Conservation (phyloP, 2,888 invertebrate genomes). For the Callyntrura sp. region DNA sequence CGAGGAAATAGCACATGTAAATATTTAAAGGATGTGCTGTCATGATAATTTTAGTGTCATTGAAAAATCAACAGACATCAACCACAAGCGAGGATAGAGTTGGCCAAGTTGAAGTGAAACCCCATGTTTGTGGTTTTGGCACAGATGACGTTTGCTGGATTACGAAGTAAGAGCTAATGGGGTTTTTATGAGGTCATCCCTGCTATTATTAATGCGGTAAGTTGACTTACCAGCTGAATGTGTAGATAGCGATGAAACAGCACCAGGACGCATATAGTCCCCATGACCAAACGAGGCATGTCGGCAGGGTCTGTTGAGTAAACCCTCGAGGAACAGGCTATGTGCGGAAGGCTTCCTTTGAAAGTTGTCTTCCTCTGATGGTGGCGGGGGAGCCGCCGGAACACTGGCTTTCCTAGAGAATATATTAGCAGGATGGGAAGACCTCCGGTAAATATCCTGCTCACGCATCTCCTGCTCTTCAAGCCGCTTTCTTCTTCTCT, state of each 20-base stretch:
- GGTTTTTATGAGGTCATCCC: background rate
- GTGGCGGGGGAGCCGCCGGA: conserved; percentile 73
- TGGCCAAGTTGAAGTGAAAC: no score
- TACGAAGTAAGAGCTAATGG: background rate
- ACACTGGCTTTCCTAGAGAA: conserved; percentile 79
- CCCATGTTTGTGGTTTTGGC: conserved; percentile 25
- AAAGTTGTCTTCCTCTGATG: conserved; percentile 57
- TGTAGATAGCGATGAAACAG: conserved; percentile 80
- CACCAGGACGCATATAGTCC: conserved; percentile 81
- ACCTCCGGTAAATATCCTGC: conserved; percentile 79
- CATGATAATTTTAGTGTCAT: background rate
- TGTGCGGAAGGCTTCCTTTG: conserved; percentile 83
- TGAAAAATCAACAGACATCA: background rate
- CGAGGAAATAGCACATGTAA: conserved; percentile 18
- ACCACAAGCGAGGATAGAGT: conserved; percentile 1
- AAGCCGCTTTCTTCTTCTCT: conserved; percentile 82
- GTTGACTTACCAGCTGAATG: conserved; percentile 76
- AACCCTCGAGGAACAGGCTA: conserved; percentile 82
- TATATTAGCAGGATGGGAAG: conserved; percentile 83
- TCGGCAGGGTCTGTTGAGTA: conserved; percentile 79
- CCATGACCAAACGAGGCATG: conserved; percentile 82
- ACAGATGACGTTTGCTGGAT: background rate
- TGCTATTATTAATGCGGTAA: background rate
- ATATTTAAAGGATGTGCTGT: background rate
- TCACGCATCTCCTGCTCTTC: conserved; percentile 70